Percentiles rank a stretch among this genome's conserved stretches.
Conservation (phyloP, 2,888 invertebrate species). For the Meta bourneti region DNA sequence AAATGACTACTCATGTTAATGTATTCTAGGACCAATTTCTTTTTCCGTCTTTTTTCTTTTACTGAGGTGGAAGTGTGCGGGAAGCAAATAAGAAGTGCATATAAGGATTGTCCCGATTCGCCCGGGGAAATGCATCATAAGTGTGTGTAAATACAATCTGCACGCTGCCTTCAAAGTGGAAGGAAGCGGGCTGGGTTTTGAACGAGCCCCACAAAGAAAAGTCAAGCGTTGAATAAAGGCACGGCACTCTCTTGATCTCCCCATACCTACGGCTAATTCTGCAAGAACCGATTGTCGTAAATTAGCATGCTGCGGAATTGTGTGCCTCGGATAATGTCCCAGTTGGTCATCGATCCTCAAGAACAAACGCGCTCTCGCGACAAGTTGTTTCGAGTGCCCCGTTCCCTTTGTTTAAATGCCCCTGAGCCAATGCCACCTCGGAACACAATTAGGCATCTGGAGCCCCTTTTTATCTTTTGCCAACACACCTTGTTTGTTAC, state of each 20-base stretch:
- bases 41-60: slow-evolving; percentile 10
- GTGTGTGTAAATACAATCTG: slow-evolving; percentile 39
- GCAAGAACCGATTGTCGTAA: not conserved
- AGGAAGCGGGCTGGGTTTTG: not conserved
- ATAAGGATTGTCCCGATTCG: slow-evolving; percentile 28
- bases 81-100: slow-evolving; percentile 23
- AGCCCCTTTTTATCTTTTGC: not conserved
- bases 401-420: not conserved
- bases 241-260: not conserved
- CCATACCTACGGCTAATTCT: slow-evolving; percentile 31
- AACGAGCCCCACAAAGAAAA: slow-evolving; percentile 2
- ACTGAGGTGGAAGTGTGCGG: not conserved
- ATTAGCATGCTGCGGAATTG: slow-evolving; percentile 8
- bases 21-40: slow-evolving; percentile 33
- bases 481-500: too few relatives aligned
- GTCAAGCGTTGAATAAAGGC: slow-evolving; percentile 41
- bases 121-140: slow-evolving; percentile 49
- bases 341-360: slow-evolving; percentile 3
- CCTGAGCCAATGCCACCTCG: not conserved
- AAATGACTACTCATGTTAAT: slow-evolving; percentile 70
- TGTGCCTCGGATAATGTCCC: not conserved
- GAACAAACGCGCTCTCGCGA: not conserved
- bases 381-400: not conserved
- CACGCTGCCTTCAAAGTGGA: slow-evolving; percentile 11
- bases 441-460: not conserved